Percentiles rank a stretch among this genome's conserved stretches.
Conservation (phyloP, 2,797 vertebrate species). For the Epinephelus coioides region DNA sequence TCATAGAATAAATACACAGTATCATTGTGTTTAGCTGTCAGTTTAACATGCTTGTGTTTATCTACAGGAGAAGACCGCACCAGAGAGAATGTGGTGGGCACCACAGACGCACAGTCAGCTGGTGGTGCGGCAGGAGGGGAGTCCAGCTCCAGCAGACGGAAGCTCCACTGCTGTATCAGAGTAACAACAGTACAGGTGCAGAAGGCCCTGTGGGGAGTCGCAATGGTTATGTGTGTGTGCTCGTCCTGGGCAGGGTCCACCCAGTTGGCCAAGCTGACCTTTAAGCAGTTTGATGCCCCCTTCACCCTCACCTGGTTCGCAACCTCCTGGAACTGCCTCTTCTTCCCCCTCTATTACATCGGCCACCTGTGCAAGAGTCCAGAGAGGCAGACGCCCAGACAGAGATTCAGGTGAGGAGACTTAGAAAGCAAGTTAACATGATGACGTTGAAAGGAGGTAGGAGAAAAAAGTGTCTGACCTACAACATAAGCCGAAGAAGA, state of each 20-base stretch:
- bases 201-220: constrained; percentile 93
- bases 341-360: constrained; percentile 95
- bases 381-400: constrained; percentile 93
- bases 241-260: constrained; percentile 95
- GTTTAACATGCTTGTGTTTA: constrained; percentile 5
- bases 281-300: constrained; percentile 92
- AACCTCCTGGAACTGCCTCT: constrained; percentile 96
- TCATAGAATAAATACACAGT: not conserved
- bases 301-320: constrained; percentile 98
- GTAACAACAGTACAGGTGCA: constrained; percentile 88
- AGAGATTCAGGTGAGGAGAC: constrained; percentile 92
- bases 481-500: not conserved
- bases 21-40: not conserved
- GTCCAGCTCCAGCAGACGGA: constrained; percentile 77
- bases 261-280: constrained; percentile 95
- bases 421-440: not conserved
- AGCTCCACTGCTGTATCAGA: constrained; percentile 85
- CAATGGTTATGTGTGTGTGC: constrained; percentile 93
- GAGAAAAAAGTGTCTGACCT: not conserved
- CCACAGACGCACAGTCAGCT: constrained; percentile 86
- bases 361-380: constrained; percentile 93
- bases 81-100: constrained; percentile 89
- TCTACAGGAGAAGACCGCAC: constrained; percentile 90
- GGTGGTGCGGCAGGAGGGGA: constrained; percentile 79
- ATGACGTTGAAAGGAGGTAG: not conserved